phyloP scores from a whole-genome alignment of 2,797 vertebrate genomes.

The Poeciliopsis paucimaculata region DNA sequence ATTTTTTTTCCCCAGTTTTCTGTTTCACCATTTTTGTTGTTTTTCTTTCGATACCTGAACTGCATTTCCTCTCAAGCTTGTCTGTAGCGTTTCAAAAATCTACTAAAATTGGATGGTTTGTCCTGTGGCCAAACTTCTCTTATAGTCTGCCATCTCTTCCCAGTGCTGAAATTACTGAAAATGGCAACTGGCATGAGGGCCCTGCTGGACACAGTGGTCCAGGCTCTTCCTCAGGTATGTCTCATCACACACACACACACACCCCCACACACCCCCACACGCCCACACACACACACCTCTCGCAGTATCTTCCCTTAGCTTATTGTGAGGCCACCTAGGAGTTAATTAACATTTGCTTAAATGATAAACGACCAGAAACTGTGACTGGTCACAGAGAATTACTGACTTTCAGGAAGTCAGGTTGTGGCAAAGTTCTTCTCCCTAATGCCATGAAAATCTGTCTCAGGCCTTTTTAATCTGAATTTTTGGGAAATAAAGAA shows the following conservation, averaged over 20 bases:
- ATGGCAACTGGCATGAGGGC: slow-evolving; percentile 95
- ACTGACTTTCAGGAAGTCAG: slow-evolving; percentile 27
- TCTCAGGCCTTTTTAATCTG: not conserved
- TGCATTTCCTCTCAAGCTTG: slow-evolving; percentile 4
- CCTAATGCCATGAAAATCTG: not conserved
- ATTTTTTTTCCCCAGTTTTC: slow-evolving; percentile 12
- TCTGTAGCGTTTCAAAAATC: not conserved
- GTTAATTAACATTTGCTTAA: slow-evolving; percentile 60
- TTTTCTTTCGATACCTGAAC: not conserved
- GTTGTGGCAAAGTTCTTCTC: slow-evolving; percentile 7
- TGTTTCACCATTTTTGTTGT: not conserved
- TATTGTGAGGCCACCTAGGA: slow-evolving; percentile 50
- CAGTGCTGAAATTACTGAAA: slow-evolving; percentile 82
- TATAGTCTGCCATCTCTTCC: slow-evolving; percentile 22
- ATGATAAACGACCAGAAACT: slow-evolving; percentile 45
- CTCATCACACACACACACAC: slow-evolving; percentile 20
- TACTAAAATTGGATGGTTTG: not conserved
- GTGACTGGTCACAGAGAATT: slow-evolving; percentile 30
- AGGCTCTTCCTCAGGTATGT: slow-evolving; percentile 93
- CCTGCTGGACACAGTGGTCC: slow-evolving; percentile 93
- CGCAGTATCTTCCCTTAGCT: slow-evolving; percentile 1
- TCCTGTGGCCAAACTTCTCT: not conserved
- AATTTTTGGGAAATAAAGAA: slow-evolving; percentile 4
- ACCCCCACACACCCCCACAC: no score
- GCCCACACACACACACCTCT: slow-evolving; percentile 13